Percentiles rank a stretch among this genome's conserved stretches.
These are phyloP conservation scores for Austrofundulus limnaeus DNA, from an alignment of 2,113 vertebrate genomes.

Conservation along the genomic window DNA sequence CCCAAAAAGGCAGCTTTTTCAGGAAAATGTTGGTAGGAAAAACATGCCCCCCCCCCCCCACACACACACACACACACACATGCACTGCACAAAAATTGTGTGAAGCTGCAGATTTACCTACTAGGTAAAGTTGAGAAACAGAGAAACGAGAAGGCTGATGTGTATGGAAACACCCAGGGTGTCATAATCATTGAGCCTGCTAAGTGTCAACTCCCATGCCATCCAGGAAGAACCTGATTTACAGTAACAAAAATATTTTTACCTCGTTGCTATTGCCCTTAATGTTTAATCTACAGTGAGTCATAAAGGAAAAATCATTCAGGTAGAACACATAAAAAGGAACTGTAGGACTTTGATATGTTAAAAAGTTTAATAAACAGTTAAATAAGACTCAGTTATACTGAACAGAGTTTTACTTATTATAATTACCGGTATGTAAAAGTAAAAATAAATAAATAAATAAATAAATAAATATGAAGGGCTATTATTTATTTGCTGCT, in stretches of 20 bases:
- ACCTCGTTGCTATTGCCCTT: constrained; percentile 16
- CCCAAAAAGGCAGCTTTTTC: too few relatives aligned
- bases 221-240: constrained; percentile 40
- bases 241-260: constrained; percentile 43
- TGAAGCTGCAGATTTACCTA: constrained; percentile 42
- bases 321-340: not conserved
- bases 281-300: constrained; percentile 25
- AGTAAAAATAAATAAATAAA: too few relatives aligned
- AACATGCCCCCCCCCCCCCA: not conserved
- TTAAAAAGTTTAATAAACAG: too few relatives aligned
- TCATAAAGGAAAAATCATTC: constrained; percentile 18
- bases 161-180: constrained; percentile 44
- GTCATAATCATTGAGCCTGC: constrained; percentile 40
- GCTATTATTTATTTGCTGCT: too few relatives aligned
- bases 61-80: constrained; percentile 4
- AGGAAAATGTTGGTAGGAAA: too few relatives aligned
- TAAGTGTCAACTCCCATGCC: constrained; percentile 34
- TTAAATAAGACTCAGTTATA: too few relatives aligned
- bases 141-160: constrained; percentile 52
- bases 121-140: constrained; percentile 57
- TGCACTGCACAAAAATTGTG: not conserved
- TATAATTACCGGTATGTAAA: too few relatives aligned
- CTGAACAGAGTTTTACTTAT: too few relatives aligned
- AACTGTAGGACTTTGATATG: rapidly evolving
- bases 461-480: too few relatives aligned